A percentile compares a stretch with the other conserved stretches of the same genome.
phyloP scores from a whole-genome alignment of 2,888 invertebrate genomes.

The Ommatoiulus sabulosus region DNA sequence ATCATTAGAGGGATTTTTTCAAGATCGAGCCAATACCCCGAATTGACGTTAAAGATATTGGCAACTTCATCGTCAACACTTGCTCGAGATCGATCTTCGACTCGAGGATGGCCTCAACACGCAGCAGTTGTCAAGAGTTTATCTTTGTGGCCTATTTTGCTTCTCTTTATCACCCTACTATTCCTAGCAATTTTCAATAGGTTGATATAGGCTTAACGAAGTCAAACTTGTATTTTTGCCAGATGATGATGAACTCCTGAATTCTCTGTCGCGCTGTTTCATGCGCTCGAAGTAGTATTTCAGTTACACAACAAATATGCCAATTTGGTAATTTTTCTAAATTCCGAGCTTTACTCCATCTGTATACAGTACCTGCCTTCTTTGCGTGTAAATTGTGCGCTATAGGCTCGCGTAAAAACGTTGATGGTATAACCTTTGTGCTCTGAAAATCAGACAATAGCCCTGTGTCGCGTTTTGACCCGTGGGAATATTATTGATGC shows the following conservation, averaged over 20 bases:
- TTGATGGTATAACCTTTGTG: not conserved
- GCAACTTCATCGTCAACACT: not conserved
- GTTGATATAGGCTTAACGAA: not conserved
- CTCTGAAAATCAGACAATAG: not conserved
- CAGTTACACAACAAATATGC: not conserved
- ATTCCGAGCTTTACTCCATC: not conserved
- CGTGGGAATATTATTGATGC: not conserved
- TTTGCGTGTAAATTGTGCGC: too few species aligned
- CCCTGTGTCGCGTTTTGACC: not conserved
- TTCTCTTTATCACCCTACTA: not conserved
- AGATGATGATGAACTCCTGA: constrained; percentile 25
- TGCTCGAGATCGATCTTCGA: not conserved
- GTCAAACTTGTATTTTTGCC: constrained; percentile 9
- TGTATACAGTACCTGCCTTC: too few species aligned
- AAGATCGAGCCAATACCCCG: too few species aligned
- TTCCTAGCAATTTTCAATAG: constrained; percentile 17
- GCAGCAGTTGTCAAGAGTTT: not conserved
- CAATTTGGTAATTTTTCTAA: not conserved
- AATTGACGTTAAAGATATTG: too few species aligned
- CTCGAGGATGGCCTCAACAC: not conserved
- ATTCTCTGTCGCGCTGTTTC: not conserved
- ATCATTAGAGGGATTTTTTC: too few species aligned
- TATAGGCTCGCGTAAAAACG: not conserved
- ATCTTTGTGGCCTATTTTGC: not conserved
- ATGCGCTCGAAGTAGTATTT: not conserved